Base-by-base conservation (phyloP, 1,140 invertebrate species). In the Aporrectodea caliginosa region DNA sequence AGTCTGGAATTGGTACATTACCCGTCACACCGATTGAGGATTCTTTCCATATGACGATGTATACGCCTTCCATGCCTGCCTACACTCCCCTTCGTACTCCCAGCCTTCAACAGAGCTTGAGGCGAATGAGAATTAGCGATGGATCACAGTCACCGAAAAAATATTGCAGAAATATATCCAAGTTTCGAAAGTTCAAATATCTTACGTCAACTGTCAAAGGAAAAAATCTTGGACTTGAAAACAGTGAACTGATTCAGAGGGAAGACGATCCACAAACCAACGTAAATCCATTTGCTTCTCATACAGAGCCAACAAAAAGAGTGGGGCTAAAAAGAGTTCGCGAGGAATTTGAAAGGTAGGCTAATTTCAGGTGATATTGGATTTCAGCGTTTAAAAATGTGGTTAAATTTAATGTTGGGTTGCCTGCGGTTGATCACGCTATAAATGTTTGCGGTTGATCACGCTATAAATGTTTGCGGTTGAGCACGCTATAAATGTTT, bases 281-380 rank as follows among this genome's bases (percentile, higher is more conserved):
- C 43, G 35, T 76, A 22, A 76, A 76, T 76, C 75, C 75, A 76
- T 76, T 76, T 76, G 75, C 35, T 58, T 30, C 29, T 22, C 27
- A 43, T 27, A n/a, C n/a, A 29, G 43, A 76, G 43, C 29, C 27
- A 29, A 58, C 1, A 27, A 6, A n/a, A 43, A 76, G 31, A 32
- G 29, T 27, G 27, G 75, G 75, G 43, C 33, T 1, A 14, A 76
- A 76, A 35, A 76, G 75, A 29, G 34, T 32, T 22, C 1, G 75
- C 22, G 75, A 76, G n/a, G 32, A 76, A 27, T 35, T 27, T 43
- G 75, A 76, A 12, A 43, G 75, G 75, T 76, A 58, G 16, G 75
- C 43, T n/a, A n/a, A n/a, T n/a, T n/a, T n/a, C n/a, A n/a, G n/a
- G n/a, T n/a, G n/a, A n/a, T n/a, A n/a, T n/a, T n/a, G n/a, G n/a